Base-by-base conservation (phyloP, 2,888 invertebrate species). In the Sussaba pulchella region DNA sequence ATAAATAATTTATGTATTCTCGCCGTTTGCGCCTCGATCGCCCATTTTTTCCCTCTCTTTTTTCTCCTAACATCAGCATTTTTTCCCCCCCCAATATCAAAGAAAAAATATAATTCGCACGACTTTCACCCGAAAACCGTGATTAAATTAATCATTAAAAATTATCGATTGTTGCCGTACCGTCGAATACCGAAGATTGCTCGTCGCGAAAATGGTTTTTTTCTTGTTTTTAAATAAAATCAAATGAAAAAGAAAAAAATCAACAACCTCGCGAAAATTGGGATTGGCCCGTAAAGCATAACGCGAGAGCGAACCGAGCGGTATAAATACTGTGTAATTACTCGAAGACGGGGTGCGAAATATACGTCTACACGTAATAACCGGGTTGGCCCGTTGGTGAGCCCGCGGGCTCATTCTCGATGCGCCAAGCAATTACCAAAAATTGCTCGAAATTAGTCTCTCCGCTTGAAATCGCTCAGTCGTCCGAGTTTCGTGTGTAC, bases 381-480 rank as follows among this genome's bases (percentile, higher is more conserved):
- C 73, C 57, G 77, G 81, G 57, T 57, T 77, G 31, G 36, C 47
- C 59, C 36, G 36, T 71, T 24, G 26, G 41, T 45, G 17, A 31
- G 43, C 57, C 41, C 9, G 8, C 14, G 9, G 43, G 41, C 50
- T 21, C 61, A 47, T 72, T 36, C 45, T 3, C 43, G 50, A 36
- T 57, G 24, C n/a, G 43, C 70, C 21, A 41, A 39, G 77, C 70
- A 81, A 81, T 81, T 81, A 81, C 69, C 57, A 70, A 80, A 81
- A 81, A 81, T 81, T 78, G 83, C 82, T 54, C 79, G 72, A 83
- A 84, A 86, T 85, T 84, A 83, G 81, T 83, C 73, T 64, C 71
- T 72, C 72, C 57, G 50, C 45, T 39, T 2, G 72, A 77, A 77
- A 77, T 81, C 70, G 73, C 70, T 73, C 77, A 77, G 77, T 70